These are phyloP conservation scores for Sceloporus tristichus DNA, from an alignment of 2,113 vertebrate genomes.

Conservation along the genomic window DNA sequence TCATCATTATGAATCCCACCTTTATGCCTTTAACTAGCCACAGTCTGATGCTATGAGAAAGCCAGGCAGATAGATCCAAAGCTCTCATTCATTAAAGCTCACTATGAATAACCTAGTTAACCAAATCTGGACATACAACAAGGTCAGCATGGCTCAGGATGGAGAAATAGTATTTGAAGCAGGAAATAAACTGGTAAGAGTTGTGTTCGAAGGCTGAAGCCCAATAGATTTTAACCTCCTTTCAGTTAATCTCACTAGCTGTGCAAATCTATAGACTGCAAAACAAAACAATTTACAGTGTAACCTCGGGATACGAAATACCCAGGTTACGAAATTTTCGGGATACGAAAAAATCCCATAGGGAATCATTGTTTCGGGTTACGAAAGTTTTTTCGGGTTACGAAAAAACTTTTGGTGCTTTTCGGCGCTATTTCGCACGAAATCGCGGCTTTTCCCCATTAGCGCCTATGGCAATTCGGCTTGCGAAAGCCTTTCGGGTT, in stretches of 20 bases:
- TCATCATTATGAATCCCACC: neutral
- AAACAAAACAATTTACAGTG: neutral
- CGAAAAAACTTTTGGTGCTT: too few species aligned
- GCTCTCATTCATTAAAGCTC: neutral
- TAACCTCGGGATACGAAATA: too few species aligned
- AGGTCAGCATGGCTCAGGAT: neutral
- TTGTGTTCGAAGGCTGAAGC: neutral
- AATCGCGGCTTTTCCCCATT: too few species aligned
- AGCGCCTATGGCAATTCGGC: too few species aligned
- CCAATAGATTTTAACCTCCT: neutral
- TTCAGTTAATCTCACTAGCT: neutral
- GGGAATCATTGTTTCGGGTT: too few species aligned
- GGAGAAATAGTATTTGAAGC: too few species aligned
- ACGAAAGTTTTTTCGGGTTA: too few species aligned
- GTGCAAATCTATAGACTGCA: neutral
- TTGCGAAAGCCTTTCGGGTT: too few species aligned
- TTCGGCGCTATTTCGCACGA: too few species aligned
- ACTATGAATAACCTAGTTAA: neutral
- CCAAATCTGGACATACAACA: neutral
- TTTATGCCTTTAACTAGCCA: neutral
- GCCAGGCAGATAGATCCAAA: neutral
- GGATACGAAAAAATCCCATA: too few species aligned
- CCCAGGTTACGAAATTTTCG: too few species aligned
- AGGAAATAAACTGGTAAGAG: too few species aligned
- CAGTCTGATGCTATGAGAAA: neutral